A percentile compares a stretch with the other conserved stretches of the same genome.
phyloP scores from a whole-genome alignment of 2,797 vertebrate genomes.

The Anas flavirostris region DNA sequence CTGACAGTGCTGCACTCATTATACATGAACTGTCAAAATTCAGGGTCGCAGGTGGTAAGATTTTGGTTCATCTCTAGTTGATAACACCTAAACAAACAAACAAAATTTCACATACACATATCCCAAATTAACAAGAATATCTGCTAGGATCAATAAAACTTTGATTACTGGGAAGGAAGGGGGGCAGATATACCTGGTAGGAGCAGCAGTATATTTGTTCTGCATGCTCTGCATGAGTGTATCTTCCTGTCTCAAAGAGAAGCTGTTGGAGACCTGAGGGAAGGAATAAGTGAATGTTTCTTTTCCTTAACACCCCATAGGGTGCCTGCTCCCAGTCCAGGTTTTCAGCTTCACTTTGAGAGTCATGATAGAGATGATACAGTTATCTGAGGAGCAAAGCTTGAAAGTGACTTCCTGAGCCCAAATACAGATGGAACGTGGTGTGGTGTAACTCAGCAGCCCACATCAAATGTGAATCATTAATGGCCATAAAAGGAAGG shows the following conservation, averaged over 20 bases:
- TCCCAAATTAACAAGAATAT: background rate
- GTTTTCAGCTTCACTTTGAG: background rate
- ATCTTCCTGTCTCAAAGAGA: background rate
- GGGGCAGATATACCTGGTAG: background rate
- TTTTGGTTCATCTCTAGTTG: background rate
- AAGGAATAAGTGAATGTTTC: background rate
- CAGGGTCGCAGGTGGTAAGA: background rate
- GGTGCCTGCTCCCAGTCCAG: background rate
- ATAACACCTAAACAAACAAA: background rate
- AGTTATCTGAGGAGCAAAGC: slow-evolving; percentile 20
- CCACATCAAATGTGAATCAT: slow-evolving; percentile 59
- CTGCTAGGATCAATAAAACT: background rate
- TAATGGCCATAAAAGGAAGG: slow-evolving; percentile 61
- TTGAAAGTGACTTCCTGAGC: slow-evolving; percentile 34
- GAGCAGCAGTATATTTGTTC: background rate
- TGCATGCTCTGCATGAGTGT: background rate
- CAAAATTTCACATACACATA: background rate
- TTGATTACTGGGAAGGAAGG: background rate
- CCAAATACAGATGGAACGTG: slow-evolving; percentile 55
- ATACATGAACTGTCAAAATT: background rate
- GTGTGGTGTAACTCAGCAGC: slow-evolving; percentile 47
- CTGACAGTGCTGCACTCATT: background rate
- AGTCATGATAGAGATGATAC: background rate
- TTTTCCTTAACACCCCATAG: background rate
- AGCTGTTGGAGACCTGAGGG: background rate